Conservation (phyloP, 1,140 invertebrate genomes). For the Cyphomyrmex costatus region DNA sequence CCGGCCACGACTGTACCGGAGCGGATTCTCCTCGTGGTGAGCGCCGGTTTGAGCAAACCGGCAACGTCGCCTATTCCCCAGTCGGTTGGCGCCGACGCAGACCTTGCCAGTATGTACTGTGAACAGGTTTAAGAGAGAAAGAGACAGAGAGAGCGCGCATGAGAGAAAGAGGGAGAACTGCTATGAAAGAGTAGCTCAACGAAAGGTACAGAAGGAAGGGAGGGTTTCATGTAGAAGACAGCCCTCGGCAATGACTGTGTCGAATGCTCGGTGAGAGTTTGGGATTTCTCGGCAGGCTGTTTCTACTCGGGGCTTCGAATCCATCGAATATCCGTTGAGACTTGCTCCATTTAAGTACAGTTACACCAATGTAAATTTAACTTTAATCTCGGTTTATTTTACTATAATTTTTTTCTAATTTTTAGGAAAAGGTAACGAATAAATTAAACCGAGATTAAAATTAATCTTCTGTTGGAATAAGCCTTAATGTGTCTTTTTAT, state of each 20-base stretch:
- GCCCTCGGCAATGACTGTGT: conserved; percentile 16
- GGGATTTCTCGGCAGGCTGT: conserved; percentile 25
- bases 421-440: too few relatives aligned
- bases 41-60: conserved; percentile 33
- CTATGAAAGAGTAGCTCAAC: conserved; percentile 8
- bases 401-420: too few relatives aligned
- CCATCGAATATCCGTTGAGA: not conserved
- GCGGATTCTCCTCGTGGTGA: conserved; percentile 77
- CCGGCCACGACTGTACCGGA: conserved; percentile 55
- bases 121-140: not conserved
- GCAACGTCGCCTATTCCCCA: conserved; percentile 63
- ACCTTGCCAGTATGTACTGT: conserved; percentile 66
- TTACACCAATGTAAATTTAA: too few relatives aligned
- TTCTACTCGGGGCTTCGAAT: conserved; percentile 9
- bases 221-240: not conserved
- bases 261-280: conserved; percentile 44
- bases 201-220: not conserved
- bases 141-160: not conserved
- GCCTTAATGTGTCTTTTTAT: not conserved
- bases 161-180: not conserved
- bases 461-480: too few relatives aligned
- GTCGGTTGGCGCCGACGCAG: conserved; percentile 65
- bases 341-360: not conserved
- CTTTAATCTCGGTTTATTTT: too few relatives aligned
- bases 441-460: too few relatives aligned